A percentile compares a stretch with the other conserved stretches of the same genome.
Evolutionary conservation across 2,113 vertebrate species (phyloP).

Genomic region (Tylochromis polylepis): DNA sequence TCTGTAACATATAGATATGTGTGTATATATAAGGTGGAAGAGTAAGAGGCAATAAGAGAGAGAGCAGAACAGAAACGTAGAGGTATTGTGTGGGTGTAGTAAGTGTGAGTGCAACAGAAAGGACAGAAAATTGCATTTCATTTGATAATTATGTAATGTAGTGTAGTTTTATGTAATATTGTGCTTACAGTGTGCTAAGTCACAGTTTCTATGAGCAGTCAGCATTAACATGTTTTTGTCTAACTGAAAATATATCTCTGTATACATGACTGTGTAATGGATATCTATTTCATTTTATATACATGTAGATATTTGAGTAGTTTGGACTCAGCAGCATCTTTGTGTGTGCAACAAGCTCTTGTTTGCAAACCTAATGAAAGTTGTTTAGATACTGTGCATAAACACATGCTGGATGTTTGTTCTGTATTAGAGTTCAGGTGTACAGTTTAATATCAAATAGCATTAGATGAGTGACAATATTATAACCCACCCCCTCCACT

Average conservation of each 20-base stretch:
- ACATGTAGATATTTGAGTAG: neutral
- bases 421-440: conserved; percentile 5
- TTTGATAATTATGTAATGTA: conserved; percentile 30
- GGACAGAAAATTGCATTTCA: conserved; percentile 12
- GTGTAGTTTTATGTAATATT: neutral
- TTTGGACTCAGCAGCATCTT: neutral
- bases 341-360: neutral
- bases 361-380: neutral
- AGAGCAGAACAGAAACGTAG: neutral
- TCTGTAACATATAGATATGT: neutral
- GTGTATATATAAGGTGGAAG: neutral
- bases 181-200: neutral
- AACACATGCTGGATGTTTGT: neutral
- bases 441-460: conserved; percentile 27
- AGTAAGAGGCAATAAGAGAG: neutral
- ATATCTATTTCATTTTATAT: neutral
- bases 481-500: neutral
- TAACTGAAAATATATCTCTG: neutral
- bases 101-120: neutral
- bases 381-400: neutral
- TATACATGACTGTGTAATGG: neutral
- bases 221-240: neutral
- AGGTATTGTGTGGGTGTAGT: conserved; percentile 11
- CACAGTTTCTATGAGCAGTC: neutral
- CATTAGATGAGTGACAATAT: conserved; percentile 5